phyloP scores from a whole-genome alignment of 2,113 vertebrate genomes.

The Scortum barcoo region DNA sequence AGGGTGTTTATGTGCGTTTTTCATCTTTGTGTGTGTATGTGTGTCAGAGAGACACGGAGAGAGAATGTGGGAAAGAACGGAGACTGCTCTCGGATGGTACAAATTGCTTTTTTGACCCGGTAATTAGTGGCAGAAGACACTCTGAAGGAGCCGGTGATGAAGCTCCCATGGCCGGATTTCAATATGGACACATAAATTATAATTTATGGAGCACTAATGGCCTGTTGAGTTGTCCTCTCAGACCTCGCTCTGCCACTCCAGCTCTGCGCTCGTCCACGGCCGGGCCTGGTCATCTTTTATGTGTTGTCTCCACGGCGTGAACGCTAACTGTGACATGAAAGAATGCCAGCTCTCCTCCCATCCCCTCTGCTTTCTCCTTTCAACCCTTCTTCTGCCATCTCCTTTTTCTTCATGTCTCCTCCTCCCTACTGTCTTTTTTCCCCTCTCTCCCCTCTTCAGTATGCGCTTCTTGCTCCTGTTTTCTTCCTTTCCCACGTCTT shows the following conservation, averaged over 20 bases:
- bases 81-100: constrained; percentile 81
- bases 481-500: background rate
- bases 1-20: constrained; percentile 80
- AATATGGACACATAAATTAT: constrained; percentile 83
- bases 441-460: background rate
- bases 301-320: constrained; percentile 20
- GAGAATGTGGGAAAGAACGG: constrained; percentile 63
- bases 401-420: background rate
- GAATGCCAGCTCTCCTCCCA: constrained; percentile 52
- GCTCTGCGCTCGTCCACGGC: constrained; percentile 37
- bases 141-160: constrained; percentile 80
- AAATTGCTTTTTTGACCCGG: constrained; percentile 89
- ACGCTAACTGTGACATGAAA: constrained; percentile 57
- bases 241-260: constrained; percentile 60
- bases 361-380: constrained; percentile 12
- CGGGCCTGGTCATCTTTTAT: constrained; percentile 61
- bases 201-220: constrained; percentile 83
- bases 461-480: background rate
- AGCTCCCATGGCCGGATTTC: constrained; percentile 80
- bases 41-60: background rate
- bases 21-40: constrained; percentile 42
- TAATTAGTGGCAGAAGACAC: constrained; percentile 85
- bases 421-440: background rate
- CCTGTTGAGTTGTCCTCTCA: constrained; percentile 75
- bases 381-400: constrained; percentile 7